Conservation (phyloP, 2,888 invertebrate species). For the Eustalomyia histrio region DNA sequence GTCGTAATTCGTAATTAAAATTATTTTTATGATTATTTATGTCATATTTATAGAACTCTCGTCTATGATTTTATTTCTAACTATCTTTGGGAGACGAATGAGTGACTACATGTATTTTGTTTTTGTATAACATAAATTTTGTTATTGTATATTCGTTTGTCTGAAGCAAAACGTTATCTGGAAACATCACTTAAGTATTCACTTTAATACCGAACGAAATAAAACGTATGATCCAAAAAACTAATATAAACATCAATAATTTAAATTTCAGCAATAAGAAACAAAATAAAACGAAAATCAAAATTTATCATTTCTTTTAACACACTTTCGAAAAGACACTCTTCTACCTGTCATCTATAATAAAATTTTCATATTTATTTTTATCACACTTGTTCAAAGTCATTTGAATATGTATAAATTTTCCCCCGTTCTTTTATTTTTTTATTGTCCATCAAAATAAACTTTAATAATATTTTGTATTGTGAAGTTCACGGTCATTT, state of each 20-base stretch:
- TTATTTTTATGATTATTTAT: too few relatives aligned
- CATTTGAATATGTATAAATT: constrained; percentile 11
- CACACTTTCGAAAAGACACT: neutral
- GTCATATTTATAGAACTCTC: too few relatives aligned
- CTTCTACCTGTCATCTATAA: neutral
- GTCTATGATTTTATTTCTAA: too few relatives aligned
- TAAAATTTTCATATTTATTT: constrained; percentile 8
- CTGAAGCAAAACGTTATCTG: too few relatives aligned
- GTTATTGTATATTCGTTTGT: too few relatives aligned
- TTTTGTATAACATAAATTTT: too few relatives aligned
- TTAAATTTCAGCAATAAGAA: neutral
- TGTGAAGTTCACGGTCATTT: constrained; percentile 57
- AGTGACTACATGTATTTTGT: too few relatives aligned
- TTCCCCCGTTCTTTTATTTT: neutral
- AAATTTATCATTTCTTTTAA: neutral
- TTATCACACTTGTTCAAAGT: neutral
- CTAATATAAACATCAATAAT: neutral
- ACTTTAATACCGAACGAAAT: too few relatives aligned
- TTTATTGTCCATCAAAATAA: constrained; percentile 48
- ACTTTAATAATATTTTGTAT: constrained; percentile 25
- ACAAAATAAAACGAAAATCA: neutral
- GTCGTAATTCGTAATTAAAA: too few relatives aligned
- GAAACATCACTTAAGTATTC: too few relatives aligned
- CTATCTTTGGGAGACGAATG: too few relatives aligned
- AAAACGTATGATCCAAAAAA: neutral